Evolutionary conservation across 2,113 vertebrate species (phyloP).

Genomic region (Odocoileus hemionus): DNA sequence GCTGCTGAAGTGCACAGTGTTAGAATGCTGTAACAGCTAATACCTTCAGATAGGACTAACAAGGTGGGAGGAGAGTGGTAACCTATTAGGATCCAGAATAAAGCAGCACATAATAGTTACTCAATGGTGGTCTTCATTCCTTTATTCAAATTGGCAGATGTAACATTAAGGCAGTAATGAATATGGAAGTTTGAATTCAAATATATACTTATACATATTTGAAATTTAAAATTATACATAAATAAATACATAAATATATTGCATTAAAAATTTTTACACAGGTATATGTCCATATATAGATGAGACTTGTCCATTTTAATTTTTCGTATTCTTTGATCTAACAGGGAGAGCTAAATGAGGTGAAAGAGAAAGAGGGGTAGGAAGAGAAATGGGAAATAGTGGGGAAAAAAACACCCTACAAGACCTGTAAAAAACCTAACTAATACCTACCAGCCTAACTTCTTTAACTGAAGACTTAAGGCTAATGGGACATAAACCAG

Average conservation of each 20-base stretch:
- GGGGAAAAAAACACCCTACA: conserved; percentile 63
- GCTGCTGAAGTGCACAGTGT: not conserved
- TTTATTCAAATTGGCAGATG: conserved; percentile 80
- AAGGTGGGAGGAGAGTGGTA: not conserved
- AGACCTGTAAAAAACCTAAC: conserved; percentile 81
- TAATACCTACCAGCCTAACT: conserved; percentile 70
- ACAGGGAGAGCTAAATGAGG: not conserved
- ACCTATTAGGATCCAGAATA: conserved; percentile 10
- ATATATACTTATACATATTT: not conserved
- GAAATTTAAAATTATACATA: not conserved
- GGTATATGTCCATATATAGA: not conserved
- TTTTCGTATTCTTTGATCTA: not conserved
- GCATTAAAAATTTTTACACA: not conserved
- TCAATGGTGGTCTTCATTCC: conserved; percentile 74
- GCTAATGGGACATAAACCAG: conserved; percentile 75
- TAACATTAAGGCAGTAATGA: conserved; percentile 65
- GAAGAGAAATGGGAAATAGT: conserved; percentile 63
- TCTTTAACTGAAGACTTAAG: conserved; percentile 71
- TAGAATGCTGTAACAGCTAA: not conserved
- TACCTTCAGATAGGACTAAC: conserved; percentile 20
- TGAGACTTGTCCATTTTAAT: not conserved
- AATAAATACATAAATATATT: not conserved
- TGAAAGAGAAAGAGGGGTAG: not conserved
- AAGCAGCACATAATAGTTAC: conserved; percentile 74
- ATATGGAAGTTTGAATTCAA: conserved; percentile 9